A percentile compares a stretch with the other conserved stretches of the same genome.
Evolutionary conservation across 2,888 invertebrate species (phyloP).

Genomic region (Mythimna pallens): DNA sequence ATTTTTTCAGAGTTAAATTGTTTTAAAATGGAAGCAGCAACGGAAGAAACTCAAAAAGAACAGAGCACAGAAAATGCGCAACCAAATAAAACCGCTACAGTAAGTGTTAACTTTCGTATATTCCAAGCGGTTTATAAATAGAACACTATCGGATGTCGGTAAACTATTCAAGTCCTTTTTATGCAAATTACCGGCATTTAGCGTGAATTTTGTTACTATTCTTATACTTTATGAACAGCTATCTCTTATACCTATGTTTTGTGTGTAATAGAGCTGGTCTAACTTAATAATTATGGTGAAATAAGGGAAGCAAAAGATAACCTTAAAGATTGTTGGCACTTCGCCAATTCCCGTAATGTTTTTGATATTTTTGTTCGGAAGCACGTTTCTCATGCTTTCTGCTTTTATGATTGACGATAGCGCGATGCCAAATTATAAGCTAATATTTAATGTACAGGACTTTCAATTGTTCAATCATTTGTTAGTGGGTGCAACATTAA

Average conservation of each 20-base stretch:
- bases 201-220: constrained; percentile 4
- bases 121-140: constrained; percentile 81
- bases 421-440: constrained; percentile 64
- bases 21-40: constrained; percentile 81
- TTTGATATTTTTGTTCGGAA: constrained; percentile 87
- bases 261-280: constrained; percentile 11
- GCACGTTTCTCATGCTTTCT: constrained; percentile 83
- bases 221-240: constrained; percentile 1
- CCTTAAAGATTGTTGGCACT: constrained; percentile 82
- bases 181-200: constrained; percentile 40
- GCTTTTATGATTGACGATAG: constrained; percentile 83
- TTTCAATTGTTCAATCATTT: constrained; percentile 30
- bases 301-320: constrained; percentile 75
- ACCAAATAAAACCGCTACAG: constrained; percentile 73
- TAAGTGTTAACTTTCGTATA: constrained; percentile 71
- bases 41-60: constrained; percentile 79
- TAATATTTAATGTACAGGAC: constrained; percentile 45
- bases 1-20: constrained; percentile 63
- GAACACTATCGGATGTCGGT: constrained; percentile 84
- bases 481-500: constrained; percentile 27
- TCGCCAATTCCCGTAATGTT: constrained; percentile 83
- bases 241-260: neutral
- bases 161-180: constrained; percentile 62
- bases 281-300: constrained; percentile 38
- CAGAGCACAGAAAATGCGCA: constrained; percentile 69